Evolutionary conservation across 2,113 vertebrate genomes (phyloP).

Genomic region (Shinisaurus crocodilurus): DNA sequence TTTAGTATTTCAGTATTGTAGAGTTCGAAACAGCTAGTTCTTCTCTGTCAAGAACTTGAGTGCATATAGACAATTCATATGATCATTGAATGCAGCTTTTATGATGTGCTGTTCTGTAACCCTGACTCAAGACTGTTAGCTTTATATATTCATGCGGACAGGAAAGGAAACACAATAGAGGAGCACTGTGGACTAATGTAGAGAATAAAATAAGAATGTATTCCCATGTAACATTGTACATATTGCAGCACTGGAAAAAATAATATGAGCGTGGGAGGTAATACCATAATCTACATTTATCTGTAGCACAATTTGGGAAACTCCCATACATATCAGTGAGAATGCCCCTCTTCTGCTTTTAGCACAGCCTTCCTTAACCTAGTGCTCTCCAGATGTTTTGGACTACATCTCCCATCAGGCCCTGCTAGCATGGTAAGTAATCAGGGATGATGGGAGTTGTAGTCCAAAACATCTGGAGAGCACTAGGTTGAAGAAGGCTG

Average conservation of each 20-base stretch:
- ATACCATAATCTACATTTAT: not conserved
- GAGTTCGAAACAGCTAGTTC: slow-evolving; percentile 2
- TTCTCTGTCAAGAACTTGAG: not conserved
- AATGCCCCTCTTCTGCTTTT: not conserved
- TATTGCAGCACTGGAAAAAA: not conserved
- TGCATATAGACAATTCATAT: not conserved
- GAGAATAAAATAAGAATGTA: not conserved
- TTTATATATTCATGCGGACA: not conserved
- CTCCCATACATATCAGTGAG: not conserved
- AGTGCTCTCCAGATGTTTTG: no score
- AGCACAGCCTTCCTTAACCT: not conserved
- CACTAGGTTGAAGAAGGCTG: no score
- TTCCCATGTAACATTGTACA: not conserved
- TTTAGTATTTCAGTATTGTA: not conserved
- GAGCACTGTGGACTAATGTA: not conserved
- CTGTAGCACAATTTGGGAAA: not conserved
- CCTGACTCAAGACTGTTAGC: not conserved
- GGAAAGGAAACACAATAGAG: not conserved
- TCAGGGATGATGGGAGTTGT: no score
- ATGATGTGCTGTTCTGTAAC: not conserved
- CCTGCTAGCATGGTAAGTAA: no score
- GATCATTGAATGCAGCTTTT: not conserved
- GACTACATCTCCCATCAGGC: no score
- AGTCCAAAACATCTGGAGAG: no score
- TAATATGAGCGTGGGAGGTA: not conserved